Conservation (phyloP, 2,797 vertebrate species). For the Florisuga fusca region DNA sequence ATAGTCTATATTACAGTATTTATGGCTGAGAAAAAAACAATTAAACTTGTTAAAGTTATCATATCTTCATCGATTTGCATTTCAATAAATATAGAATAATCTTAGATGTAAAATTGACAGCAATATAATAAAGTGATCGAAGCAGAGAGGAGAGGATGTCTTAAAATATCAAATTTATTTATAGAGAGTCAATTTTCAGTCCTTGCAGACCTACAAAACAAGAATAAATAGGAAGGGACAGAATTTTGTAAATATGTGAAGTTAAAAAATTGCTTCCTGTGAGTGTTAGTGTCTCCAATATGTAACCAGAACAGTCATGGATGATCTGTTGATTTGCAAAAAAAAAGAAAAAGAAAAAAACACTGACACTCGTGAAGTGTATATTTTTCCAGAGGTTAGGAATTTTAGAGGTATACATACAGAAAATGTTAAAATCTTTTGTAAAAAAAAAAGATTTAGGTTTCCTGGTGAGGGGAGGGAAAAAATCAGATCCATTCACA, state of each 20-base stretch:
- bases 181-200: slow-evolving; percentile 30
- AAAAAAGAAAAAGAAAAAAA: neutral
- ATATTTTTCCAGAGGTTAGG: neutral
- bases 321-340: slow-evolving; percentile 6
- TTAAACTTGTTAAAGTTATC: slow-evolving; percentile 25
- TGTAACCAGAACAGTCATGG: slow-evolving; percentile 6
- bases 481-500: neutral
- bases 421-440: neutral
- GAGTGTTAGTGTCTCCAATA: neutral
- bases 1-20: neutral
- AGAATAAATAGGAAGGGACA: slow-evolving; percentile 11
- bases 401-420: neutral
- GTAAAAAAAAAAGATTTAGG: neutral
- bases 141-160: neutral
- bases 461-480: neutral
- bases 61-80: slow-evolving; percentile 17
- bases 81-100: slow-evolving; percentile 11
- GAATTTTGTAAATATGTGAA: slow-evolving; percentile 16
- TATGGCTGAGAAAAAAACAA: neutral
- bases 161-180: slow-evolving; percentile 40
- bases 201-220: neutral
- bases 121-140: neutral
- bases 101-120: neutral
- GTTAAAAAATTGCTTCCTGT: slow-evolving; percentile 17
- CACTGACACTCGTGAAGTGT: neutral